A percentile compares a stretch with the other conserved stretches of the same genome.
Evolutionary conservation across 2,113 vertebrate genomes (phyloP).

Genomic region (Sceloporus tristichus): DNA sequence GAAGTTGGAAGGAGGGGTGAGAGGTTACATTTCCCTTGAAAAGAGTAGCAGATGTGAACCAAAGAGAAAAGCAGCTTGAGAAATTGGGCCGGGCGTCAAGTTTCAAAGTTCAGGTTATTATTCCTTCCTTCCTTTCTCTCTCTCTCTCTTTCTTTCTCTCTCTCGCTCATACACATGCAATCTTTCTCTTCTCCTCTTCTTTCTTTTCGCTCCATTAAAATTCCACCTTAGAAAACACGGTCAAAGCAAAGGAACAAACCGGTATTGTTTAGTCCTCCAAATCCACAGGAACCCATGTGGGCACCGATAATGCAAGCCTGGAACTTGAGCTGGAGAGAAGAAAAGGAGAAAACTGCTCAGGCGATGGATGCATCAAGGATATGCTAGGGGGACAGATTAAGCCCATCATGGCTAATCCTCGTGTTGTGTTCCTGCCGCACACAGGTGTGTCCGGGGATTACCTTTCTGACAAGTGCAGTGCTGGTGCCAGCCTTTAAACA

Average conservation of each 20-base stretch:
- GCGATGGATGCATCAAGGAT: slow-evolving; percentile 51
- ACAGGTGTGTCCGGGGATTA: slow-evolving; percentile 81
- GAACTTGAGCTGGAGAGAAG: slow-evolving; percentile 65
- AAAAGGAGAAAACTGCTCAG: slow-evolving; percentile 45
- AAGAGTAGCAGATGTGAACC: slow-evolving; percentile 28
- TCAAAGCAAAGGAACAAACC: slow-evolving; percentile 70
- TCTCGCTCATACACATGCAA: no score
- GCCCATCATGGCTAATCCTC: slow-evolving; percentile 60
- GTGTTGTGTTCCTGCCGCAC: slow-evolving; percentile 62
- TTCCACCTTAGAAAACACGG: slow-evolving; percentile 61
- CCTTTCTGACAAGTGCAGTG: slow-evolving; percentile 62
- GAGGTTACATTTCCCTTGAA: not conserved
- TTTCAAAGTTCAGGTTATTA: slow-evolving; percentile 38
- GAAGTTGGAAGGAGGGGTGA: accelerated
- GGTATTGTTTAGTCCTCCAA: slow-evolving; percentile 54
- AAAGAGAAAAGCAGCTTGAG: slow-evolving; percentile 12
- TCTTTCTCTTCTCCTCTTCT: not conserved
- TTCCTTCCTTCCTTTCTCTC: slow-evolving; percentile 8
- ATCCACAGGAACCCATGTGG: not conserved
- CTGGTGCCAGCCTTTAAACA: slow-evolving; percentile 54
- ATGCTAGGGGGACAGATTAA: slow-evolving; percentile 71
- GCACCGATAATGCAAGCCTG: slow-evolving; percentile 46
- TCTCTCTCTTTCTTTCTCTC: not conserved
- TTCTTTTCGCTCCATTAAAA: slow-evolving; percentile 70
- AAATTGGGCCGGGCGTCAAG: not conserved